These are phyloP conservation scores for Thalassophryne amazonica DNA, from an alignment of 2,797 vertebrate species.

Conservation along the genomic window DNA sequence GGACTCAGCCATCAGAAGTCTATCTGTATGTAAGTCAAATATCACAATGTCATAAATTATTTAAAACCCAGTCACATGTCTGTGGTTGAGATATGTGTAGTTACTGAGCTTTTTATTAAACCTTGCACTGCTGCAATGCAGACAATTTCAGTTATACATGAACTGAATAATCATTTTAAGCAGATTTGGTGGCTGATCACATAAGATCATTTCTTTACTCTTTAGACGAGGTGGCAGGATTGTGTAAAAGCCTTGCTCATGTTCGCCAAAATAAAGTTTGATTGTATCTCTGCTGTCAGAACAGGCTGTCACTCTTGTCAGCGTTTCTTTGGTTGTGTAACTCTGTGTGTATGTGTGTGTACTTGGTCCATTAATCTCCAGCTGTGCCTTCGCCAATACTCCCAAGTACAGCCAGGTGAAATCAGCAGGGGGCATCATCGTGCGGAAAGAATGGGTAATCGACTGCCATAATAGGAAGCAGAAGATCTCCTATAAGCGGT, in stretches of 20 bases:
- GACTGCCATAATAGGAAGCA: conserved; percentile 86
- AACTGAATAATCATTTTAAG: too few species aligned
- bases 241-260: conserved; percentile 15
- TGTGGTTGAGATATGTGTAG: too few species aligned
- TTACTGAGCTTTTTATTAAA: too few species aligned
- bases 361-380: conserved; percentile 43
- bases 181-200: too few species aligned
- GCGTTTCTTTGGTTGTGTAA: conserved; percentile 26
- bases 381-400: conserved; percentile 92
- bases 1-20: too few species aligned
- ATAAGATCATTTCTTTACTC: neutral
- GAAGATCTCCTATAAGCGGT: conserved; percentile 82
- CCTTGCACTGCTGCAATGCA: too few species aligned
- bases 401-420: conserved; percentile 92
- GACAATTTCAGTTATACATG: too few species aligned
- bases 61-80: too few species aligned
- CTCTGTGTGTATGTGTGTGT: neutral
- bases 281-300: conserved; percentile 27
- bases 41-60: too few species aligned
- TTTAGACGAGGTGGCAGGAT: conserved; percentile 9
- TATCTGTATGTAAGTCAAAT: too few species aligned
- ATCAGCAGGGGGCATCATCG: conserved; percentile 83
- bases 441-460: conserved; percentile 88
- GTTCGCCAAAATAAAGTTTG: conserved; percentile 29
- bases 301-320: conserved; percentile 2